A percentile compares a stretch with the other conserved stretches of the same genome.
phyloP scores from a whole-genome alignment of 2,888 invertebrate species.

The Ochropleura plecta region DNA sequence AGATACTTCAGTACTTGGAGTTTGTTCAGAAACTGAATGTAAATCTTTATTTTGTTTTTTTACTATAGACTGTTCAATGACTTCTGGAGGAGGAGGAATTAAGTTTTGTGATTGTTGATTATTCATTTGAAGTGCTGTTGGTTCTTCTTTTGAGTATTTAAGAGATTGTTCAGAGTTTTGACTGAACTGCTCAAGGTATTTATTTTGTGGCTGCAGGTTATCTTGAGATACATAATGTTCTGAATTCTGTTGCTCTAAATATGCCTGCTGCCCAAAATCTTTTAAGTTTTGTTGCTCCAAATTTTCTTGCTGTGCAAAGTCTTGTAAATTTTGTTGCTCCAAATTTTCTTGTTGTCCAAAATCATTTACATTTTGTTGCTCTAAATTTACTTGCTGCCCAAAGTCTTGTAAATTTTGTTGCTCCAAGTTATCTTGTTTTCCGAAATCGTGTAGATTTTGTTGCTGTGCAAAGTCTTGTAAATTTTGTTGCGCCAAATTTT shows the following conservation, averaged over 20 bases:
- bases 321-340: slow-evolving; percentile 29
- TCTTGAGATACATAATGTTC: slow-evolving; percentile 48
- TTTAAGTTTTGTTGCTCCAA: slow-evolving; percentile 28
- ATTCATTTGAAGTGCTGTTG: slow-evolving; percentile 26
- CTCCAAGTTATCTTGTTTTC: not conserved
- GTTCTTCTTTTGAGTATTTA: slow-evolving; percentile 36
- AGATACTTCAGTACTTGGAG: slow-evolving; percentile 32
- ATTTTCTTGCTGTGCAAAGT: slow-evolving; percentile 7
- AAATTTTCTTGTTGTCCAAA: slow-evolving; percentile 6
- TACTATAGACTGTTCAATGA: slow-evolving; percentile 32
- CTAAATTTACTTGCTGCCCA: not conserved
- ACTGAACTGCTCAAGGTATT: slow-evolving; percentile 47
- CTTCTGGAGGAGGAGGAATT: slow-evolving; percentile 15
- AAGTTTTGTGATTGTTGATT: slow-evolving; percentile 8
- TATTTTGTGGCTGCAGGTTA: slow-evolving; percentile 55
- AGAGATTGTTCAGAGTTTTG: slow-evolving; percentile 22
- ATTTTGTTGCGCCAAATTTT: slow-evolving; percentile 27
- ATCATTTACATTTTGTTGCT: slow-evolving; percentile 32
- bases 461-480: slow-evolving; percentile 29
- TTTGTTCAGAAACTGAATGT: slow-evolving; percentile 22
- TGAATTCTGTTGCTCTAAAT: slow-evolving; percentile 57
- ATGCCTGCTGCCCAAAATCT: slow-evolving; percentile 12
- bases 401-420: slow-evolving; percentile 27
- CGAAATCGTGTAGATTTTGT: slow-evolving; percentile 16
- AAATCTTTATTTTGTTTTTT: slow-evolving; percentile 39